Base-by-base conservation (phyloP, 2,888 invertebrate genomes). In the Drosophila buzzatii region DNA sequence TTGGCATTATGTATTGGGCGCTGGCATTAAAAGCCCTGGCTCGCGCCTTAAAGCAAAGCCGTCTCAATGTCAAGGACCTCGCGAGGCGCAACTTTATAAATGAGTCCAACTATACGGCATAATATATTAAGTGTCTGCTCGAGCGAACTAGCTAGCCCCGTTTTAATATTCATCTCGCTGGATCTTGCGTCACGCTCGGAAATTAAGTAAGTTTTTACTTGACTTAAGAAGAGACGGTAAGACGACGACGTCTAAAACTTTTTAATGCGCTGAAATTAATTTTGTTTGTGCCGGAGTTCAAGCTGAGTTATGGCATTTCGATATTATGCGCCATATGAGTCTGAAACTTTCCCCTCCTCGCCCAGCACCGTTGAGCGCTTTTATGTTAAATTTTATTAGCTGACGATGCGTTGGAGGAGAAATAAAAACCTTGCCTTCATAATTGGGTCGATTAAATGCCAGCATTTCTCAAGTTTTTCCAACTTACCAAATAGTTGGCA, bases 361-460 rank as follows among this genome's bases (percentile, higher is more conserved):
- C 6, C 9, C 45, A 8, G 2, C 23, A 1, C 1, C 14, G 37
- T 2, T 23, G n/a, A 35, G 45, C 33, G 61, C 37, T 65, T 71
- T 79, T 79, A 60, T 76, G 77, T 72, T 78, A 57, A 81, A 84
- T 70, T 52, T 73, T 74, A 88, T 82, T 85, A 72, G 89, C 86
- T 63, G 64, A 65, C 61, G 62, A 68, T 53, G 76, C 79, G 16
- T 70, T 51, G 31, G 76, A 64, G 39, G 16, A 33, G 44, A 39
- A 78, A 84, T 37, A 37, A 53, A 53, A 23, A 39, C 20, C 61
- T 80, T 76, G 65, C 47, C 80, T 56, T 71, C 70, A 84, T 87
- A 85, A 85, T 86, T 86, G 84, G 87, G 71, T 86, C 77, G 87
- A 84, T 89, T 86, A 86, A 89, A 81, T 72, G 65, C 69, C 73